A percentile compares a stretch with the other conserved stretches of the same genome.
Evolutionary conservation across 2,113 vertebrate species (phyloP).

Genomic region (human (Homo sapiens)): GRCh38 chr1:120156001-120156500

Average conservation of each 20-base stretch:
- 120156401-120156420: conserved; percentile 80
- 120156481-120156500: conserved; percentile 73
- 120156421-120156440: conserved; percentile 80
- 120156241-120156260: neutral
- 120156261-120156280: conserved; percentile 8
- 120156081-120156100: neutral
- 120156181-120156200: neutral
- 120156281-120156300: conserved; percentile 38
- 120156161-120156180: neutral
- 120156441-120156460: conserved; percentile 76
- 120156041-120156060: conserved; percentile 40
- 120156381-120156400: conserved; percentile 82
- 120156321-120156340: conserved; percentile 72
- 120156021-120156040: conserved; percentile 38
- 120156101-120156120: neutral
- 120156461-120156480: conserved; percentile 67
- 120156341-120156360: conserved; percentile 69
- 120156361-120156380: conserved; percentile 77
- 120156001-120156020: neutral
- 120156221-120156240: neutral
- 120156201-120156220: neutral
- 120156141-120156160: neutral
- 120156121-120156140: neutral
- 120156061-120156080: conserved; percentile 26
- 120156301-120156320: conserved; percentile 60